Conservation (phyloP, 1,140 invertebrate species). For the Psix sp. region DNA sequence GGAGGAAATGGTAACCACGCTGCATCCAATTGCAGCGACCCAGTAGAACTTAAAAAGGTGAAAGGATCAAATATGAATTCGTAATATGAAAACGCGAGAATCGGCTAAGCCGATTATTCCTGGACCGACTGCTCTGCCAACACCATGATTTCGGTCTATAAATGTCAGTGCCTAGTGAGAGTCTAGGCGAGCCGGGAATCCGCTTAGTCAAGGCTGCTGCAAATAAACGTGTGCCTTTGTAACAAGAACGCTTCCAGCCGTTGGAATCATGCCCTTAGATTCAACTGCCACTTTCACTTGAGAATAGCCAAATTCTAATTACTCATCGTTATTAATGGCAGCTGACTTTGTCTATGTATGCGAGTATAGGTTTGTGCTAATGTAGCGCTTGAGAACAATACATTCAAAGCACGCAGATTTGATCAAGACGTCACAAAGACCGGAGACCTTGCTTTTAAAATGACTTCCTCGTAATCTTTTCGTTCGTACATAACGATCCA, state of each 20-base stretch:
- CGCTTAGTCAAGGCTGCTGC: conserved; percentile 46
- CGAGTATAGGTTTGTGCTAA: conserved; percentile 11
- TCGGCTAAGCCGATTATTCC: conserved; percentile 33
- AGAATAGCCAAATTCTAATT: conserved; percentile 26
- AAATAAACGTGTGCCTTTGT: neutral
- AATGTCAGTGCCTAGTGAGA: conserved; percentile 43
- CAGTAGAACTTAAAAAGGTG: conserved; percentile 29
- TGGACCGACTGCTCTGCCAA: neutral
- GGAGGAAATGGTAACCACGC: conserved; percentile 54
- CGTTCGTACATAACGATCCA: too few species aligned
- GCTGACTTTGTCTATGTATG: too few species aligned
- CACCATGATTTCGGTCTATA: conserved; percentile 40
- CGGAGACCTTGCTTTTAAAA: conserved; percentile 22
- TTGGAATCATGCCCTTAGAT: conserved; percentile 12
- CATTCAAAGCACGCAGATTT: conserved; percentile 14
- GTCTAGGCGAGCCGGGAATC: conserved; percentile 23
- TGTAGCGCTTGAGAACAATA: conserved; percentile 22
- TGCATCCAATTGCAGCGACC: conserved; percentile 45
- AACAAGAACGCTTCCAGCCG: too few species aligned
- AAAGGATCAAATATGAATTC: conserved; percentile 54
- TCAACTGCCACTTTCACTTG: conserved; percentile 35
- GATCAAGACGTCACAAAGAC: conserved; percentile 30
- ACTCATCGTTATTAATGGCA: conserved; percentile 43
- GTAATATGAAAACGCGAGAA: conserved; percentile 27
- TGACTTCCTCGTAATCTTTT: too few species aligned